Conservation (phyloP, 2,888 invertebrate genomes). For the Heteromurus nitidus region DNA sequence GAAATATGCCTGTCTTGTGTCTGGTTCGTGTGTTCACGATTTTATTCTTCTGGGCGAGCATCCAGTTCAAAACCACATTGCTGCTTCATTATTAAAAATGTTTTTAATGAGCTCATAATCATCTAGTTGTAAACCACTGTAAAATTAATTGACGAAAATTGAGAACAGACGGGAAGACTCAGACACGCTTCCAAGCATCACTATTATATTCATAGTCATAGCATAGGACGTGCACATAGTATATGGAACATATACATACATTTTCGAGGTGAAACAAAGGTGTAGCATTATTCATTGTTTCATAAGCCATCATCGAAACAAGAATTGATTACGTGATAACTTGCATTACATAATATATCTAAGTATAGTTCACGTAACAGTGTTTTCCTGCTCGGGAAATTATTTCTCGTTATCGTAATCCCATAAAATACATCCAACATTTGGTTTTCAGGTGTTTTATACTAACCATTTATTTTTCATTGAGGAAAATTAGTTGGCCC, state of each 20-base stretch:
- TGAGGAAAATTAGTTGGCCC: conserved; percentile 7
- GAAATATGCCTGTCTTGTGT: too few species aligned
- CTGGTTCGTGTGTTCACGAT: too few species aligned
- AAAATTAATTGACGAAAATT: background rate
- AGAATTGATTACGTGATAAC: conserved; percentile 8
- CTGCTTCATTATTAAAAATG: background rate
- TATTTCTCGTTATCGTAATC: background rate
- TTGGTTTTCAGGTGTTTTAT: background rate
- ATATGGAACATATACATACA: background rate
- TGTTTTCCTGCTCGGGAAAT: background rate
- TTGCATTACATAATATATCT: background rate
- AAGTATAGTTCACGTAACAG: background rate
- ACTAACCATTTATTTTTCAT: background rate
- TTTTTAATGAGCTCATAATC: conserved; percentile 3
- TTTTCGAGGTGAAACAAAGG: too few species aligned
- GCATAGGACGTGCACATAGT: too few species aligned
- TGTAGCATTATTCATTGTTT: conserved; percentile 7
- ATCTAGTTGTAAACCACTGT: background rate
- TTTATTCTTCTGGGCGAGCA: background rate
- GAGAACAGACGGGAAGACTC: background rate
- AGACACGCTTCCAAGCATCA: background rate
- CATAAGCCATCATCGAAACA: background rate
- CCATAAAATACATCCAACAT: background rate
- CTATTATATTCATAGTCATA: background rate
- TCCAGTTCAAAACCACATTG: background rate